Base-by-base conservation (phyloP, 2,113 vertebrate species). In the Gorsachius goisagi region DNA sequence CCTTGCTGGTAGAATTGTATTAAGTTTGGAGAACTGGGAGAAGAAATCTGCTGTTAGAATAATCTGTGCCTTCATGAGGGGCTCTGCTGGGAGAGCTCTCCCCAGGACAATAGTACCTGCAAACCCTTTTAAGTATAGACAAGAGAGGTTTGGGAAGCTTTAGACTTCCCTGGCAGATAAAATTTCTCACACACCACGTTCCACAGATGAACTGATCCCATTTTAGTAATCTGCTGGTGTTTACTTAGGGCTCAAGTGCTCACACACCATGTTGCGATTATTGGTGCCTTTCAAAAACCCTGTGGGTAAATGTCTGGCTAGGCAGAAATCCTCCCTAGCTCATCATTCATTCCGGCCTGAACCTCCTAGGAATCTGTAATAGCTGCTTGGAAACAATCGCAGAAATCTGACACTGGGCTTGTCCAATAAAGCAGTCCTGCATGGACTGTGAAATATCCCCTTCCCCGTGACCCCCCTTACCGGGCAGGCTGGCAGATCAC, bases 231-330 rank as follows among this genome's bases (percentile, higher is more conserved):
- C 84, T 95, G 76, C 85, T 68, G 88, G 19, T 94, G 88, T 96
- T 96, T 93, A 53, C 86, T n/a, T 35, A 64, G 39, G 52, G 80
- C 88, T 97, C 82, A 74, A 19, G 22, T 17, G 53, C 92, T 94
- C 62, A 6, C 66, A n/a, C 88, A 4, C 79, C 52, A 28, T 50
- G 0, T 22, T 71, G 33, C 50, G 80, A 92, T 92, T 80, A 78
- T 53, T 44, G 73, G 76, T 95, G 90, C 33, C 76, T 97, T 86
- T 90, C 67, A 32, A 81, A 93, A 78, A 88, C 68, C 67, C 72
- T 8, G 21, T 84, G 88, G 90, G 90, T 90, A 86, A 92, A 90
- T 60, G 83, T 63, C 93, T 96, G 85, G 16, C 76, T 72, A 5
- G 60, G 86, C 86, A 96, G 85, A 56, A 87, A 84, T 87, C 84